Percentiles rank a stretch among this genome's conserved stretches.
These are phyloP conservation scores for Actinemys pallida DNA, from an alignment of 2,113 vertebrate species.

Conservation along the genomic window DNA sequence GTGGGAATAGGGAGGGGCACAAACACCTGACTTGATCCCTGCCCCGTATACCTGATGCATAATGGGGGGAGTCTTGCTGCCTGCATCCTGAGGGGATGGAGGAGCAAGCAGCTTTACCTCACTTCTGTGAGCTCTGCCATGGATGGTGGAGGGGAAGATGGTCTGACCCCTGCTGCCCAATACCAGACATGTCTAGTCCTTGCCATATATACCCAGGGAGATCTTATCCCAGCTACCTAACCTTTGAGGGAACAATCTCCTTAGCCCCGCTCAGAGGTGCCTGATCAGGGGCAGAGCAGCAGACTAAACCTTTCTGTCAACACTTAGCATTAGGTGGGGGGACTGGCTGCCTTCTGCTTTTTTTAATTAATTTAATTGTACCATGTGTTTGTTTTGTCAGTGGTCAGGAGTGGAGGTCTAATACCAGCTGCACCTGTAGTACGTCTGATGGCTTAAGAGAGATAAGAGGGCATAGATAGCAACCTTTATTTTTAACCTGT, in stretches of 20 bases:
- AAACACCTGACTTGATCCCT: background rate
- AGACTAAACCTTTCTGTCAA: background rate
- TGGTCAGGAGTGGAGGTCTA: background rate
- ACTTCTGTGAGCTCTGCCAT: background rate
- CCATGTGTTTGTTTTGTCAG: rapidly evolving
- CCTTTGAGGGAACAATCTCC: rapidly evolving
- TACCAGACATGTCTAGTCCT: background rate
- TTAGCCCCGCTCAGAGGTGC: background rate
- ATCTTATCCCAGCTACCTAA: background rate
- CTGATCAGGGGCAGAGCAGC: background rate
- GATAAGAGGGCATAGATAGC: background rate
- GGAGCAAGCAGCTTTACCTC: background rate
- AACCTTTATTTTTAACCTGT: constrained; percentile 37
- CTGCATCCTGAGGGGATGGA: background rate
- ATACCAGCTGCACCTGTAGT: background rate
- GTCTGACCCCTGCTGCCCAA: background rate
- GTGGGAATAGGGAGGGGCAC: background rate
- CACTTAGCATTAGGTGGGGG: background rate
- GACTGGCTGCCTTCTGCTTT: background rate
- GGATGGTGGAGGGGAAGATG: background rate
- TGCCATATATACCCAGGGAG: background rate
- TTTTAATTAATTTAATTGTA: background rate
- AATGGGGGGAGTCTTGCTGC: background rate
- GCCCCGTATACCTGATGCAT: background rate
- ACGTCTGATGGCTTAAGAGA: background rate